Base-by-base conservation (phyloP, 2,888 invertebrate genomes). In the Epinotia ramella region DNA sequence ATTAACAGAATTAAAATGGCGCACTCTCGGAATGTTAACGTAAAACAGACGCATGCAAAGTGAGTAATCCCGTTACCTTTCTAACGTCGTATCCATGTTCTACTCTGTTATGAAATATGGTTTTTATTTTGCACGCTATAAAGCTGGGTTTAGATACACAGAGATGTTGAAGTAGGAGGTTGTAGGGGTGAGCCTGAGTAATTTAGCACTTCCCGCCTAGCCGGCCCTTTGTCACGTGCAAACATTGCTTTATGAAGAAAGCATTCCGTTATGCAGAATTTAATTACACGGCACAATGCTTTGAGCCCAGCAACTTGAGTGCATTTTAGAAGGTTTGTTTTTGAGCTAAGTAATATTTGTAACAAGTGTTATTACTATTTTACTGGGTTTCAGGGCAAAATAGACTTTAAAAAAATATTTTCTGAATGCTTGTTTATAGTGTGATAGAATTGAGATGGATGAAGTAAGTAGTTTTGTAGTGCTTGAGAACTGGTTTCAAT, bases 191-290 rank as follows among this genome's bases (percentile, higher is more conserved):
- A 46, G 46, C 12, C 4, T 12, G 46, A 60, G 69, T 73, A 60
- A 73, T 75, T 76, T 72, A 76, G 72, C 62, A 76, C 76, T 76
- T 76, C 62, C 62, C 72, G 66, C 49, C 64, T 53, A 60, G 56
- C 65, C 60, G 66, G 73, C 62, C 76, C 76, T 76, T 76, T 76
- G 76, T 76, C 76, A 76, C 76, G 76, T 76, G 67, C 76, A 67
- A 72, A 76, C 76, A 76, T 76, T 76, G 60, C 71, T 72, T 60
- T 68, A 70, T 66, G 76, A 72, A 76, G 76, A 76, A 71, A 67
- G 71, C 66, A 67, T 72, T 71, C 66, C 62, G 68, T 67, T 73
- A 70, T 68, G 60, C 77, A 66, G 70, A 67, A 71, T 77, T 77
- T 77, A 71, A 77, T 77, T 74, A 77, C 70, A 70, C 62, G 63